Evolutionary conservation across 2,888 invertebrate species (phyloP).

Genomic region (Myopa tessellatipennis): DNA sequence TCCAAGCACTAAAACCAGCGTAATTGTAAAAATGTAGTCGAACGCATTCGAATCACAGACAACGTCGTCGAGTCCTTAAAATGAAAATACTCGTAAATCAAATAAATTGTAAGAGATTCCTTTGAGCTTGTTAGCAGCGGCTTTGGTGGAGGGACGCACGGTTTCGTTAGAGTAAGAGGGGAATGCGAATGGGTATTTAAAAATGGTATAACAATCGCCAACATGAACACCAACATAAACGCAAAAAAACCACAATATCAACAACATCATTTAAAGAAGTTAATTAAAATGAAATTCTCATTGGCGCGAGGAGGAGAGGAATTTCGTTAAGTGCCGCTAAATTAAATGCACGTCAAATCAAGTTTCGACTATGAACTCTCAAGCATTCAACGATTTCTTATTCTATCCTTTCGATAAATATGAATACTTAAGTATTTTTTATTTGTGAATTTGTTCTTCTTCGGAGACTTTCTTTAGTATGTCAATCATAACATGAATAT

Average conservation of each 20-base stretch:
- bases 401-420: too few species aligned
- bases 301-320: too few species aligned
- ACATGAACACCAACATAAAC: background rate
- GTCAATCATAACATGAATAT: background rate
- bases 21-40: background rate
- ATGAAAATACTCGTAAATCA: conserved; percentile 13
- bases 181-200: background rate
- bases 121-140: background rate
- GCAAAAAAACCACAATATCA: background rate
- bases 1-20: background rate
- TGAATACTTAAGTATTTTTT: background rate
- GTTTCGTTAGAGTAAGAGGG: background rate
- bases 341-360: too few species aligned
- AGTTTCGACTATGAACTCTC: too few species aligned
- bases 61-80: background rate
- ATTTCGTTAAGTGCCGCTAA: too few species aligned
- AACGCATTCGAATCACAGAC: background rate
- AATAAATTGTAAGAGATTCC: background rate
- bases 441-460: background rate
- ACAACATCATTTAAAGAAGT: too few species aligned
- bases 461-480: background rate
- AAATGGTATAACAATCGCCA: background rate
- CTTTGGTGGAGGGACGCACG: background rate
- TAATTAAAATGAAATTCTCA: too few species aligned
- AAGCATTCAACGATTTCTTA: too few species aligned